phyloP scores from a whole-genome alignment of 1,140 invertebrate species.

The Drusus annulatus region DNA sequence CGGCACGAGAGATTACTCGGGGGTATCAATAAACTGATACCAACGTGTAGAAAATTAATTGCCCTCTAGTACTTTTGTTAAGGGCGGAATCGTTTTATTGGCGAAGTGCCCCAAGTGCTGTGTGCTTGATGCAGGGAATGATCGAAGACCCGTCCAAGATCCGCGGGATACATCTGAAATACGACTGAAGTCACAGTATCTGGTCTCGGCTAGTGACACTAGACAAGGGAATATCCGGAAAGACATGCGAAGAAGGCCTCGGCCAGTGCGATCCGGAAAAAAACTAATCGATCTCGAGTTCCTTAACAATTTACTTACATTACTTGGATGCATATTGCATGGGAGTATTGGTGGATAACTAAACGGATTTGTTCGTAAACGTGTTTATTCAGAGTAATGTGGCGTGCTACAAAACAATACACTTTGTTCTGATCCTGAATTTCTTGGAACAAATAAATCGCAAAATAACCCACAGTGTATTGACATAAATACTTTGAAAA shows the following conservation, averaged over 20 bases:
- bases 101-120: neutral
- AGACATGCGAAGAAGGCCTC: constrained; percentile 5
- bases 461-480: no score
- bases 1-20: neutral
- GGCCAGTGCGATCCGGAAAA: constrained; percentile 17
- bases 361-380: no score
- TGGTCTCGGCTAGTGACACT: constrained; percentile 23
- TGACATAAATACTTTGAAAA: no score
- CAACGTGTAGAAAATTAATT: neutral
- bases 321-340: neutral
- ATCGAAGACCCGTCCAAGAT: constrained; percentile 13
- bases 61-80: neutral
- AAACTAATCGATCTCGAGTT: constrained; percentile 30
- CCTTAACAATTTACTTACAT: neutral
- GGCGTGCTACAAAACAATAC: no score
- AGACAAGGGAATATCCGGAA: constrained; percentile 37
- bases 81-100: neutral
- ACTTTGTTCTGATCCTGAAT: no score
- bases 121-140: neutral
- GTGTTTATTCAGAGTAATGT: no score
- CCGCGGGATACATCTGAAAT: constrained; percentile 19
- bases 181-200: constrained; percentile 26
- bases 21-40: neutral
- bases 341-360: no score
- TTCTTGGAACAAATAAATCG: no score